A percentile compares a stretch with the other conserved stretches of the same genome.
Evolutionary conservation across 2,113 vertebrate species (phyloP).

Genomic region (Mixornis gularis): DNA sequence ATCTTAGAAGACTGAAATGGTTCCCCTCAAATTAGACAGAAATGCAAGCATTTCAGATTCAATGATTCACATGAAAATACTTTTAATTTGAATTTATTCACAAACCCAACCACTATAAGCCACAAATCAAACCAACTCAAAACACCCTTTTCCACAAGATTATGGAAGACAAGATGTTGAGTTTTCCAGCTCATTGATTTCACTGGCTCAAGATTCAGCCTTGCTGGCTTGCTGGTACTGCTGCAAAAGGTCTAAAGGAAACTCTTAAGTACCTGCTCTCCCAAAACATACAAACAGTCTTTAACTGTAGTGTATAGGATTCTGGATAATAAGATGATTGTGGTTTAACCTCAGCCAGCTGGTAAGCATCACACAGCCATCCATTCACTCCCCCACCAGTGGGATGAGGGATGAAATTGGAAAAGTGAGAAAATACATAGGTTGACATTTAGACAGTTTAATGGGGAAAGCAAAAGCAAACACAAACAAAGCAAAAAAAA

Average conservation of each 20-base stretch:
- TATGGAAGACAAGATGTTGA: background rate
- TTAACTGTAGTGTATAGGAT: background rate
- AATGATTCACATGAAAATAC: background rate
- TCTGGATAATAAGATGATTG: background rate
- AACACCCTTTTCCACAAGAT: background rate
- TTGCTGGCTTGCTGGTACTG: background rate
- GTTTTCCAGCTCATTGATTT: background rate
- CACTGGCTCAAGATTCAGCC: background rate
- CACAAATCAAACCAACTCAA: background rate
- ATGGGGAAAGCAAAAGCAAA: background rate
- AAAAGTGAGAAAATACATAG: background rate
- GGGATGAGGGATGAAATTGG: background rate
- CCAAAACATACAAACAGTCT: background rate
- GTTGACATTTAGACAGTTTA: background rate
- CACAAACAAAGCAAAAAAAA: background rate
- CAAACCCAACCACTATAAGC: background rate
- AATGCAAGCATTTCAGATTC: background rate
- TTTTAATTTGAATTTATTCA: background rate
- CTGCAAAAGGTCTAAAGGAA: background rate
- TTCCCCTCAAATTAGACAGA: background rate
- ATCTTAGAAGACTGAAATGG: background rate
- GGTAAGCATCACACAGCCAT: background rate
- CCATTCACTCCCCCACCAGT: background rate
- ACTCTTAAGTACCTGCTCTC: background rate
- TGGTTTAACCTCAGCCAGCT: background rate